Conservation (phyloP, 92 coral and sea anemone genomes). For the Siderastrea radians region DNA sequence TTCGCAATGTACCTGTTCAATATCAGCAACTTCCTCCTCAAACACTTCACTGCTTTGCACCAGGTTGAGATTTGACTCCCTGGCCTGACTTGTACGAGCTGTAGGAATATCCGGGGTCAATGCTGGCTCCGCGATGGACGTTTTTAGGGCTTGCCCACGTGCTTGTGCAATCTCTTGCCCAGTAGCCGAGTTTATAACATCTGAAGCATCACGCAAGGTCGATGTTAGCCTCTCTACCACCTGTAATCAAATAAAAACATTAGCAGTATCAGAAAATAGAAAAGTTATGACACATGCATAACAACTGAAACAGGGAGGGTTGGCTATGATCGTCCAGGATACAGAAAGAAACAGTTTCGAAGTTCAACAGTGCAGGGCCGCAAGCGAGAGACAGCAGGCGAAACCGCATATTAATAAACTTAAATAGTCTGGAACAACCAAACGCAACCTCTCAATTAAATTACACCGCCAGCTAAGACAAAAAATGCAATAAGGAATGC, state of each 20-base stretch:
- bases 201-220: slow-evolving; percentile 11
- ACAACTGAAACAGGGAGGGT: too few relatives aligned
- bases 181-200: slow-evolving; percentile 4
- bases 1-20: slow-evolving; percentile 5
- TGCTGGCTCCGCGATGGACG: not conserved
- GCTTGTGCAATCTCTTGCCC: slow-evolving; percentile 15
- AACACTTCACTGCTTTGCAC: not conserved
- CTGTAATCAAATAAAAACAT: not conserved
- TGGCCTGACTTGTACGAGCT: not conserved
- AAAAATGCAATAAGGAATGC: too few relatives aligned
- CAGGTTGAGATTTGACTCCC: not conserved
- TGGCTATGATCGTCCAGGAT: too few relatives aligned
- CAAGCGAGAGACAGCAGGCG: too few relatives aligned
- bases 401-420: too few relatives aligned
- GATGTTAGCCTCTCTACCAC: slow-evolving; percentile 5
- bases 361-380: too few relatives aligned
- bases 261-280: not conserved
- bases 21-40: not conserved
- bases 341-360: too few relatives aligned
- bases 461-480: too few relatives aligned
- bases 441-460: too few relatives aligned
- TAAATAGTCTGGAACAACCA: too few relatives aligned
- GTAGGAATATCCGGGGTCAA: not conserved
- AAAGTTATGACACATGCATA: not conserved
- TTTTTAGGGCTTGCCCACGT: not conserved